phyloP scores from a whole-genome alignment of 2,888 invertebrate genomes.

The Drosophila cyrtoloma region DNA sequence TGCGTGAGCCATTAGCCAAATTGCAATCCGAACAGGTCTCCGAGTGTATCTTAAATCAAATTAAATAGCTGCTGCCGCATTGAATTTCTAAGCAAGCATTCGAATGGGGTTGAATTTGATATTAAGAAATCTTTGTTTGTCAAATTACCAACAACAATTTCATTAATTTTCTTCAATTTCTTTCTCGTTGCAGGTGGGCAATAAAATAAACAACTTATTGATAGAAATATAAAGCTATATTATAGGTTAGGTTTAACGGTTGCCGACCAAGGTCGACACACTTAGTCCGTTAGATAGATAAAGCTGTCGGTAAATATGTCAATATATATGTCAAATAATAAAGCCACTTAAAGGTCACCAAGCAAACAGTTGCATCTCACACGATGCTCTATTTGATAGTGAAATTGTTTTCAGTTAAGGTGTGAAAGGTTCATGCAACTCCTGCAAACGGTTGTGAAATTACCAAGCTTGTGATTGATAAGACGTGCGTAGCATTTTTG shows the following conservation, averaged over 20 bases:
- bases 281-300: too few species aligned
- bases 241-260: too few species aligned
- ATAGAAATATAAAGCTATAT: background rate
- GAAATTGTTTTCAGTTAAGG: background rate
- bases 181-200: conserved; percentile 20
- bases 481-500: conserved; percentile 8
- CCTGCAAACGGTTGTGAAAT: background rate
- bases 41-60: conserved; percentile 60
- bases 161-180: background rate
- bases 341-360: too few species aligned
- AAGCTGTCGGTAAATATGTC: background rate
- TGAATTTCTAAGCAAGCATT: conserved; percentile 27
- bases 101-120: background rate
- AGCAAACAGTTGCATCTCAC: background rate
- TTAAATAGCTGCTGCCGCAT: conserved; percentile 60
- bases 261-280: too few species aligned
- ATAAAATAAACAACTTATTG: background rate
- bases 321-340: background rate
- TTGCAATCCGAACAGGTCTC: conserved; percentile 60
- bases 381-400: background rate
- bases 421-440: background rate
- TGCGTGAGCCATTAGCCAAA: conserved; percentile 76
- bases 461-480: conserved; percentile 15
- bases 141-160: background rate
- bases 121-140: conserved; percentile 11